A percentile compares a stretch with the other conserved stretches of the same genome.
These are phyloP conservation scores for Terebella lapidaria DNA, from an alignment of 2,888 invertebrate species.

Conservation along the genomic window DNA sequence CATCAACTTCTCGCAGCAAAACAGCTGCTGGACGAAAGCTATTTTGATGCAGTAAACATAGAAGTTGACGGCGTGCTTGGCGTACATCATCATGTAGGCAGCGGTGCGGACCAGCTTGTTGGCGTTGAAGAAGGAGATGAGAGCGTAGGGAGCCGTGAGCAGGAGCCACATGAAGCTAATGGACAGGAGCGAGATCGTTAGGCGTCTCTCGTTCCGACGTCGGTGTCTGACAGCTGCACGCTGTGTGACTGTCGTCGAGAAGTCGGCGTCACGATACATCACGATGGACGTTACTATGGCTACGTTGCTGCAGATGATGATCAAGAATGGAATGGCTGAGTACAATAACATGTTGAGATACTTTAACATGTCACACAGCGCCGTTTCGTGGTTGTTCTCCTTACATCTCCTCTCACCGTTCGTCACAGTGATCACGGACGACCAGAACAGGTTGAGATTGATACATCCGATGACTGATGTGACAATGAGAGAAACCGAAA, in stretches of 20 bases:
- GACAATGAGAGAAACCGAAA: not conserved
- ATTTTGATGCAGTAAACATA: not conserved
- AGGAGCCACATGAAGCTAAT: not conserved
- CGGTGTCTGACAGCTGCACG: no score
- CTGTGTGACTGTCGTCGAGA: no score
- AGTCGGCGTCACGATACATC: no score
- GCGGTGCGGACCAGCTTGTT: not conserved
- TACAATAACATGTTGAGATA: not conserved
- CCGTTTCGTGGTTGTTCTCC: not conserved
- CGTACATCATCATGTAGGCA: not conserved
- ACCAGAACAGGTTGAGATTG: not conserved
- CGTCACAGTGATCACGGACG: not conserved
- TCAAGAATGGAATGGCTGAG: not conserved
- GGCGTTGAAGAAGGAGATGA: not conserved
- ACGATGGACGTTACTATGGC: not conserved
- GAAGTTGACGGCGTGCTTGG: conserved; percentile 2
- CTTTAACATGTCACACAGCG: not conserved
- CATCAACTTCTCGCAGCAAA: no score
- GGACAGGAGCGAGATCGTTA: not conserved
- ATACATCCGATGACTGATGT: not conserved
- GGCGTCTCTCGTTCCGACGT: not conserved
- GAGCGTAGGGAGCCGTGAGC: not conserved
- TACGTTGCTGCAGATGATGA: not conserved
- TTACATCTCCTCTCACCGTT: not conserved
- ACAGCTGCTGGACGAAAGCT: no score